A percentile compares a stretch with the other conserved stretches of the same genome.
phyloP scores from a whole-genome alignment of 2,797 vertebrate genomes.

The Xerus rutilus region DNA sequence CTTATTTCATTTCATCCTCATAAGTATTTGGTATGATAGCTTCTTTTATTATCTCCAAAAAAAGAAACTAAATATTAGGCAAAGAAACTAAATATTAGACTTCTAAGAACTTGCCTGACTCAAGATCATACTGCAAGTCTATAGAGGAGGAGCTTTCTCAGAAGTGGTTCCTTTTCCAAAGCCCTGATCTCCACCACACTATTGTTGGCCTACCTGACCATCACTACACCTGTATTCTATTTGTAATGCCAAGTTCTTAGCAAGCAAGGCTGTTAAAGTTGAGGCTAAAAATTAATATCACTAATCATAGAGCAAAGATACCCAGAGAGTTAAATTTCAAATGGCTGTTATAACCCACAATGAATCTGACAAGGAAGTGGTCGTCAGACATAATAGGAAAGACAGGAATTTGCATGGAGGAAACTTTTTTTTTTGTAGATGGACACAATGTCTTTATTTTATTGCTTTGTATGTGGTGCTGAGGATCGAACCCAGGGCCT shows the following conservation, averaged over 20 bases:
- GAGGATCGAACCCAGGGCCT: too few species aligned
- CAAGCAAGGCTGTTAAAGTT: background rate
- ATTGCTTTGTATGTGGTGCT: too few species aligned
- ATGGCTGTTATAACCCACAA: background rate
- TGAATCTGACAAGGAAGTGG: background rate
- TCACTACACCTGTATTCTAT: background rate
- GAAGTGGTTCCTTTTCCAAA: background rate
- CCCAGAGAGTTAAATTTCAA: background rate
- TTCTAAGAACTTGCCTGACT: background rate
- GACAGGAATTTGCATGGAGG: background rate
- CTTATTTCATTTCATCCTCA: constrained; percentile 45
- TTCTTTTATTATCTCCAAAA: background rate
- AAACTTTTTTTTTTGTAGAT: background rate
- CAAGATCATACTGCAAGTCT: background rate
- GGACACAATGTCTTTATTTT: too few species aligned
- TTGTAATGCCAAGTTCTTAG: background rate
- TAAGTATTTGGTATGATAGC: background rate
- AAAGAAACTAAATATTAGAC: constrained; percentile 5
- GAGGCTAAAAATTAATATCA: background rate
- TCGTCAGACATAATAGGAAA: background rate
- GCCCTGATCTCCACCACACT: background rate
- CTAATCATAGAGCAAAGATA: background rate
- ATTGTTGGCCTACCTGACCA: too few species aligned
- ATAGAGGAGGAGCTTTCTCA: background rate
- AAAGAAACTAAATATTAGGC: background rate